Evolutionary conservation across 2,797 vertebrate species (phyloP), one percentile per base, ranked within the genome.

Genomic region (Adelosebastes latens): DNA sequence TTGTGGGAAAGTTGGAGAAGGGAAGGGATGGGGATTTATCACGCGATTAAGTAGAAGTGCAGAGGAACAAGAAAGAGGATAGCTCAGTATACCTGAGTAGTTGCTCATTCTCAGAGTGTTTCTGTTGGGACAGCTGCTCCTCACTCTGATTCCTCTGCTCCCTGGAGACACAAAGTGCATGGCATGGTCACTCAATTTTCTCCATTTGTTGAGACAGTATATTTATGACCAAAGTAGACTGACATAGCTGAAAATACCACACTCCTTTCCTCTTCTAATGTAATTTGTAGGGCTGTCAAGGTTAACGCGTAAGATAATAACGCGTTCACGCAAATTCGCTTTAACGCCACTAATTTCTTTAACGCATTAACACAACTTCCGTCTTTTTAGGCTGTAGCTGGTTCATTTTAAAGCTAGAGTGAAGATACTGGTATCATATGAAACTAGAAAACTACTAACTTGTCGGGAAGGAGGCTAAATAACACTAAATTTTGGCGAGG

Each of bases 1-100:
- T 56, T 68, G 79, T 82, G 80, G 76, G 68, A 81, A 77, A 72
- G 69, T 60, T 59, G 39, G 72, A 76, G 61, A 77, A 67, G 60
- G 42, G 32, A 70, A 64, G 53, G 11, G 31, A 71, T 66, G 71
- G 31, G 22, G 72, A 76, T 75, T 62, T 66, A n/a, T 72, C 5
- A 60, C 10, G 3, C 80, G 52, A 46, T 27, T n/a, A 49, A 62
- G 59, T 16, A 24, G 8, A 49, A 59, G 25, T 8, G 42, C n/a
- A 78, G 64, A 52, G 20, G 20, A 68, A 56, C 59, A 46, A 22
- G 8, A 69, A 67, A 70, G 64, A 63, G 14, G 29, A 75, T 63
- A 72, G 49, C 53, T 68, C 8, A 25, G 24, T 64, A 32, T 89
- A 94, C 92, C 93, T 92, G 86, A 77, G 72, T 7, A 86, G 39